phyloP scores from a whole-genome alignment of 2,888 invertebrate genomes.

The Drosophila monieri region DNA sequence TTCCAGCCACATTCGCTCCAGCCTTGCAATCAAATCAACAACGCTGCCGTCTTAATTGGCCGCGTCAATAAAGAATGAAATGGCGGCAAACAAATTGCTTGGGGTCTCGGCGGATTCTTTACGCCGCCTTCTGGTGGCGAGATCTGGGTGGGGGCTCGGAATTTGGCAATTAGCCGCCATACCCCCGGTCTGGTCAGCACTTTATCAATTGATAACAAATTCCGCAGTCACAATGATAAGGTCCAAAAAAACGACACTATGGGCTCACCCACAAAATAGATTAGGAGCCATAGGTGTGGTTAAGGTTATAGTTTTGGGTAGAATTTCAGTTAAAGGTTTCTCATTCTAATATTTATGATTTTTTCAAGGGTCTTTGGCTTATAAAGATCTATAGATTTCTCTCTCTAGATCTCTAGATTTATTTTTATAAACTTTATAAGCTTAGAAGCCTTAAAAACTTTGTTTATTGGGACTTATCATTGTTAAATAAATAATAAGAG shows the following conservation, averaged over 20 bases:
- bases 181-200: slow-evolving; percentile 16
- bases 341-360: no score
- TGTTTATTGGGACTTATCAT: no score
- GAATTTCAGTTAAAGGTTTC: not conserved
- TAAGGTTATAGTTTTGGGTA: not conserved
- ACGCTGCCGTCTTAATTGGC: slow-evolving; percentile 60
- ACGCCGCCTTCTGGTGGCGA: not conserved
- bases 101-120: slow-evolving; percentile 19
- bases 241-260: slow-evolving; percentile 1
- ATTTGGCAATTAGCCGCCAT: slow-evolving; percentile 38
- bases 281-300: slow-evolving; percentile 18
- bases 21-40: slow-evolving; percentile 36
- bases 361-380: no score
- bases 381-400: no score
- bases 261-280: slow-evolving; percentile 15
- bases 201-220: slow-evolving; percentile 45
- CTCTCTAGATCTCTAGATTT: no score
- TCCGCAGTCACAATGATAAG: slow-evolving; percentile 34
- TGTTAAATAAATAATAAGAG: no score
- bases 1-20: slow-evolving; percentile 27
- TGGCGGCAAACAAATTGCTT: slow-evolving; percentile 51
- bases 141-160: slow-evolving; percentile 22
- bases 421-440: no score
- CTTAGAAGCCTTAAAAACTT: no score
- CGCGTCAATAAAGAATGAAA: slow-evolving; percentile 44